Conservation (phyloP, 2,888 invertebrate genomes). For the Petrolisthes cinctipes region DNA sequence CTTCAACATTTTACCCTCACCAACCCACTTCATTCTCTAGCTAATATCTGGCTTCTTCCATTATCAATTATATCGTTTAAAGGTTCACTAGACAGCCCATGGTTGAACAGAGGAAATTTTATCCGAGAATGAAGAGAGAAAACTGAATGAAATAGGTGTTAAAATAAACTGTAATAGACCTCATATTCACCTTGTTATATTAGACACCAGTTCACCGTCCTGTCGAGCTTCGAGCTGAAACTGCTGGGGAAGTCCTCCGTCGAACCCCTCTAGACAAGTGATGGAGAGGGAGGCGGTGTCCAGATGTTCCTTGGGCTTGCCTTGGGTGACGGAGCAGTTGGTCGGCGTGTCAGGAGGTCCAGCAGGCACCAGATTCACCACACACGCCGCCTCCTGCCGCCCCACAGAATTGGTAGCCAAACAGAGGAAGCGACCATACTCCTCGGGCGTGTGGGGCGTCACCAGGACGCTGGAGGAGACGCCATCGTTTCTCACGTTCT, state of each 20-base stretch:
- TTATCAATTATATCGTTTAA: no score
- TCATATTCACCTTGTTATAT: conserved; percentile 54
- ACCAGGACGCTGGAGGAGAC: conserved; percentile 49
- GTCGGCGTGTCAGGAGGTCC: conserved; percentile 60
- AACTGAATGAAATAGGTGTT: no score
- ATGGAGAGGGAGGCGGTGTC: conserved; percentile 48
- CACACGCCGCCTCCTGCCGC: conserved; percentile 46
- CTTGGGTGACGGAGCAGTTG: conserved; percentile 57
- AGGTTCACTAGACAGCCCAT: no score
- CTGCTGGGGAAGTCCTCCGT: conserved; percentile 60
- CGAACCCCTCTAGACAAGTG: conserved; percentile 62
- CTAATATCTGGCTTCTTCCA: no score
- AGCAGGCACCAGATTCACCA: conserved; percentile 61
- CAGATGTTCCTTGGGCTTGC: conserved; percentile 30
- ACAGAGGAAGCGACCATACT: conserved; percentile 61
- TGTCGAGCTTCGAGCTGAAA: conserved; percentile 60
- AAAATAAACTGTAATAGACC: no score
- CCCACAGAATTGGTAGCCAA: conserved; percentile 58
- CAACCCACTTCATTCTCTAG: no score
- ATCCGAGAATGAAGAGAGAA: no score
- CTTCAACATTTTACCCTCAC: no score
- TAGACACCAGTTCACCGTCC: conserved; percentile 40
- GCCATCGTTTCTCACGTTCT: conserved; percentile 71
- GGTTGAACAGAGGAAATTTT: no score
- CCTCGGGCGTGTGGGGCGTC: conserved; percentile 47